Percentiles rank a stretch among this genome's conserved stretches.
Conservation (phyloP, 2,888 invertebrate species). For the Nemotelus nigrinus region DNA sequence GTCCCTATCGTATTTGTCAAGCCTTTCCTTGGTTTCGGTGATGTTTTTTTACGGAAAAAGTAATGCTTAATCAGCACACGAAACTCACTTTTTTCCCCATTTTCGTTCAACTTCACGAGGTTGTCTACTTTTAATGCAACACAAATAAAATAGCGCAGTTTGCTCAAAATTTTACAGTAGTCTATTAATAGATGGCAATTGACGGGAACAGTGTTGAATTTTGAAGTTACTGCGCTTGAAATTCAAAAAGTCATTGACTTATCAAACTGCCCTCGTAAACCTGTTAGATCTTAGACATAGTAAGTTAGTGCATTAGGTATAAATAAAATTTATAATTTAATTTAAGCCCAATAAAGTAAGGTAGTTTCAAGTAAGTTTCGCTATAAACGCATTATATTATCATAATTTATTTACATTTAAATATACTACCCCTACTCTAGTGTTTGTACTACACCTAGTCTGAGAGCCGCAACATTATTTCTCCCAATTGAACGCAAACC, state of each 20-base stretch:
- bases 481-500: too few species aligned
- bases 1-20: background rate
- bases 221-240: background rate
- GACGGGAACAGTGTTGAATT: background rate
- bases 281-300: background rate
- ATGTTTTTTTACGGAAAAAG: background rate
- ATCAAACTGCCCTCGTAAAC: background rate
- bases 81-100: background rate
- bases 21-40: background rate
- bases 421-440: too few species aligned
- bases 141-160: background rate
- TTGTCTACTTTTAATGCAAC: background rate
- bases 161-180: background rate
- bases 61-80: background rate
- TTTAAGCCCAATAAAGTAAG: too few species aligned
- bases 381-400: too few species aligned
- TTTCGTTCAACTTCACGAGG: background rate
- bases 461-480: too few species aligned
- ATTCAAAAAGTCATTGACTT: background rate
- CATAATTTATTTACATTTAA: too few species aligned
- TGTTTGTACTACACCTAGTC: too few species aligned
- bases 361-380: too few species aligned
- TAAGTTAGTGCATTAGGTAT: too few species aligned
- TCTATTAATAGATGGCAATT: conserved; percentile 1
- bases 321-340: too few species aligned